These are phyloP conservation scores for Onthophagus sagittarius DNA, from an alignment of 2,888 invertebrate genomes.

Conservation along the genomic window DNA sequence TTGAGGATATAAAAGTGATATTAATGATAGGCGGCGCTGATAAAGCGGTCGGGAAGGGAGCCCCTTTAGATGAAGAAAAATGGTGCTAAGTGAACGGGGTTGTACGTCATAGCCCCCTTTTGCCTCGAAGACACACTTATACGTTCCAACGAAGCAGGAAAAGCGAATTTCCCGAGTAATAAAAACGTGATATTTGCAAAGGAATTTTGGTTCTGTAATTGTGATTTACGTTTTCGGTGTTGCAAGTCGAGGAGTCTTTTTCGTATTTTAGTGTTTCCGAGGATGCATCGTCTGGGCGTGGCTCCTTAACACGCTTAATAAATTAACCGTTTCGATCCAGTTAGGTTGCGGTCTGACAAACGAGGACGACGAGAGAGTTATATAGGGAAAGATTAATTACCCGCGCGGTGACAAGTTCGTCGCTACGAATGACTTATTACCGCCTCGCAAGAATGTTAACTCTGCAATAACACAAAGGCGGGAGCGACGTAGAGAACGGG, in stretches of 20 bases:
- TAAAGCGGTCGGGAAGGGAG: constrained; percentile 35
- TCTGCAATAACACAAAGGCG: constrained; percentile 32
- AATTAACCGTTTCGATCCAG: constrained; percentile 18
- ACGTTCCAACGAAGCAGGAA: constrained; percentile 14
- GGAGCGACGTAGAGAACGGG: constrained; percentile 1
- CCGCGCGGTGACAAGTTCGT: constrained; percentile 34
- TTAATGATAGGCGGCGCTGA: constrained; percentile 48
- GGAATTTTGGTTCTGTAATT: constrained; percentile 18
- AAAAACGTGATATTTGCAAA: constrained; percentile 1
- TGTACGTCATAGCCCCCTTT: constrained; percentile 36
- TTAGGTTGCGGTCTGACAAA: constrained; percentile 26
- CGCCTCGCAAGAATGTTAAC: constrained; percentile 38
- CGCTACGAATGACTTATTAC: constrained; percentile 46
- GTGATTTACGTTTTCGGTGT: constrained; percentile 15
- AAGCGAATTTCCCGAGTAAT: constrained; percentile 5
- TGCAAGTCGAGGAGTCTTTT: constrained; percentile 3
- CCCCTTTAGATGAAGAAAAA: constrained; percentile 45
- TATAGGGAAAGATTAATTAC: constrained; percentile 22
- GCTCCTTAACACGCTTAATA: constrained; percentile 4
- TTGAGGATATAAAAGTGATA: constrained; percentile 51
- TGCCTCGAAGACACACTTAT: neutral
- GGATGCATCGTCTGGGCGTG: neutral
- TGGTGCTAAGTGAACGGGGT: constrained; percentile 36
- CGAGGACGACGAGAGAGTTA: constrained; percentile 25
- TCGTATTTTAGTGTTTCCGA: constrained; percentile 1